Evolutionary conservation across 2,888 invertebrate species (phyloP).

Genomic region (Drosophila quasianomalipes): DNA sequence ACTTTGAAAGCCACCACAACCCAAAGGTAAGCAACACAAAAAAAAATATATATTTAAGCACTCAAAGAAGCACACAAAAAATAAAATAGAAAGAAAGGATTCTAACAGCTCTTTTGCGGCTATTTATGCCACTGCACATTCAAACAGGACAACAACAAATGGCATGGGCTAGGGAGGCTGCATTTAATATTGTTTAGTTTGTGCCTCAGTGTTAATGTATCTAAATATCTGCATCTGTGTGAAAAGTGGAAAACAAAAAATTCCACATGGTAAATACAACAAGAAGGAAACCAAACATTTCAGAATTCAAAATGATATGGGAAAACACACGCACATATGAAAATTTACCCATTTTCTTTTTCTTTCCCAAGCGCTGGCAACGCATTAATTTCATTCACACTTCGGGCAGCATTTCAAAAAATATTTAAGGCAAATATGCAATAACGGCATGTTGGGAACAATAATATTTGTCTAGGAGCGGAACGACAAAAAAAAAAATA

Average conservation of each 20-base stretch:
- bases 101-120: conserved; percentile 52
- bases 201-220: conserved; percentile 37
- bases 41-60: conserved; percentile 45
- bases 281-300: conserved; percentile 50
- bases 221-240: conserved; percentile 66
- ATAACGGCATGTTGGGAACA: conserved; percentile 81
- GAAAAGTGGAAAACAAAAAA: conserved; percentile 49
- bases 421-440: conserved; percentile 79
- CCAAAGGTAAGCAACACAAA: conserved; percentile 57
- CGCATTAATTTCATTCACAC: conserved; percentile 84
- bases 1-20: conserved; percentile 8
- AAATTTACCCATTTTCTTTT: conserved; percentile 60
- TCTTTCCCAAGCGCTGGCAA: conserved; percentile 52
- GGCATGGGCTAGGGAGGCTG: conserved; percentile 41
- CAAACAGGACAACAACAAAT: conserved; percentile 41
- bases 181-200: conserved; percentile 78
- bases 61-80: conserved; percentile 52
- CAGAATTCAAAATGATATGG: conserved; percentile 67
- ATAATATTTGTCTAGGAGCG: conserved; percentile 80
- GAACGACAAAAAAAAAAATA: conserved; percentile 30
- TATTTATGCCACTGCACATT: conserved; percentile 61
- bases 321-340: conserved; percentile 60
- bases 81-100: conserved; percentile 24
- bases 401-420: conserved; percentile 64
- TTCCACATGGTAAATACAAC: conserved; percentile 52